phyloP scores from a whole-genome alignment of 2,888 invertebrate species.

The Bembecia ichneumoniformis region DNA sequence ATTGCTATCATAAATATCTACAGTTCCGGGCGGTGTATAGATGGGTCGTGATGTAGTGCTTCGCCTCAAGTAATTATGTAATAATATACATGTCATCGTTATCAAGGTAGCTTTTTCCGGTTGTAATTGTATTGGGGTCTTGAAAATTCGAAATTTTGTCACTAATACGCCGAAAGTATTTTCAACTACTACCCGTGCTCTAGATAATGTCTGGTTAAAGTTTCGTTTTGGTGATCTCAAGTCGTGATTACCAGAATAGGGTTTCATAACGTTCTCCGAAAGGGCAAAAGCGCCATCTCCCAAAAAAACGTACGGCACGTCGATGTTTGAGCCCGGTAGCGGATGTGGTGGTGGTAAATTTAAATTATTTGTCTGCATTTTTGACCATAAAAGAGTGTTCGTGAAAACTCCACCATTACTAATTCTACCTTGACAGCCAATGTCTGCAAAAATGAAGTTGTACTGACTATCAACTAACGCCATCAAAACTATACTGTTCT shows the following conservation, averaged over 20 bases:
- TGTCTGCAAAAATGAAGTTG: slow-evolving; percentile 13
- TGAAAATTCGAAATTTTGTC: slow-evolving; percentile 12
- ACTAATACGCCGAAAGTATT: slow-evolving; percentile 12
- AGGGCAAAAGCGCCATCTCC: slow-evolving; percentile 16
- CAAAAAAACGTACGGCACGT: slow-evolving; percentile 14
- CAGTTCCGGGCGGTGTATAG: slow-evolving; percentile 10
- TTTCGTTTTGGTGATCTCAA: slow-evolving; percentile 12
- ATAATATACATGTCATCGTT: slow-evolving; percentile 12
- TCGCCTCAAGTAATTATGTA: slow-evolving; percentile 15
- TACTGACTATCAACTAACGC: slow-evolving; percentile 13
- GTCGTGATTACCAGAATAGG: slow-evolving; percentile 14
- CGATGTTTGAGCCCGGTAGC: slow-evolving; percentile 11
- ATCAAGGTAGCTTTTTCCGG: slow-evolving; percentile 8
- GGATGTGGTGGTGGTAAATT: slow-evolving; percentile 16
- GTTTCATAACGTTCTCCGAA: slow-evolving; percentile 14
- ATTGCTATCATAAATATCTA: slow-evolving; percentile 9
- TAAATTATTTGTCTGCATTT: slow-evolving; percentile 13
- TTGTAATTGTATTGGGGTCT: slow-evolving; percentile 9
- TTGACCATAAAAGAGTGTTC: slow-evolving; percentile 18
- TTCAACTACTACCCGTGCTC: slow-evolving; percentile 13
- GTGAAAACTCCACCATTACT: slow-evolving; percentile 15
- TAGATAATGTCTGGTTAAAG: slow-evolving; percentile 15
- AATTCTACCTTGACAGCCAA: slow-evolving; percentile 17
- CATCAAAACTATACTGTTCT: slow-evolving; percentile 12
- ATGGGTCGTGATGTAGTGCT: slow-evolving; percentile 8